These are phyloP conservation scores for Catharus bicknelli DNA, from an alignment of 2,113 vertebrate genomes.

Conservation along the genomic window DNA sequence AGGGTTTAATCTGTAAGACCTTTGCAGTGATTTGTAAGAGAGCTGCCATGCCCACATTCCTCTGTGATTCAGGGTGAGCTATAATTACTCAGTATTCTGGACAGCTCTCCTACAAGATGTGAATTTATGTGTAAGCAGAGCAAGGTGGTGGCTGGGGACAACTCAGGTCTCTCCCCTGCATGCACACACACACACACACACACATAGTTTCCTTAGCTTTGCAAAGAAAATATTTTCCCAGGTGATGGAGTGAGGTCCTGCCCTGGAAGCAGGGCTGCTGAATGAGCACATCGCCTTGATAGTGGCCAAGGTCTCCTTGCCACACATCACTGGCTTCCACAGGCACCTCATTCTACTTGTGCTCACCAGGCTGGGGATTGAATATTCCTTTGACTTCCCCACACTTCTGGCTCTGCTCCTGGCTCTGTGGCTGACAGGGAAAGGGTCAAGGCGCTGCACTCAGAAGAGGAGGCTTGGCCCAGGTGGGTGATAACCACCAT, in stretches of 20 bases:
- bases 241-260: accelerated
- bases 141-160: accelerated
- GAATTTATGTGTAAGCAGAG: neutral
- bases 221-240: neutral
- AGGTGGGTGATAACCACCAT: too few species aligned
- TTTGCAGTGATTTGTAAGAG: constrained; percentile 28
- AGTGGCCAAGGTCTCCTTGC: neutral
- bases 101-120: neutral
- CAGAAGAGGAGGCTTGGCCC: accelerated
- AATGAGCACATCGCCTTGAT: accelerated
- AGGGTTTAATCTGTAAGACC: neutral
- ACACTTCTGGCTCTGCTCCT: neutral
- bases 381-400: neutral
- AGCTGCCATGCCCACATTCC: neutral
- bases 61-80: neutral
- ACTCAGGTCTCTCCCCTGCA: neutral
- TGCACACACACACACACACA: neutral
- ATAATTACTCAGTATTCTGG: constrained; percentile 25
- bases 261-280: neutral
- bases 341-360: accelerated
- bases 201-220: neutral
- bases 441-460: neutral
- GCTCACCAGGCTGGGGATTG: neutral
- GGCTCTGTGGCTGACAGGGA: neutral
- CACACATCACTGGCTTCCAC: neutral